Conservation (phyloP, 2,113 vertebrate species). For the Ptilonorhynchus violaceus region DNA sequence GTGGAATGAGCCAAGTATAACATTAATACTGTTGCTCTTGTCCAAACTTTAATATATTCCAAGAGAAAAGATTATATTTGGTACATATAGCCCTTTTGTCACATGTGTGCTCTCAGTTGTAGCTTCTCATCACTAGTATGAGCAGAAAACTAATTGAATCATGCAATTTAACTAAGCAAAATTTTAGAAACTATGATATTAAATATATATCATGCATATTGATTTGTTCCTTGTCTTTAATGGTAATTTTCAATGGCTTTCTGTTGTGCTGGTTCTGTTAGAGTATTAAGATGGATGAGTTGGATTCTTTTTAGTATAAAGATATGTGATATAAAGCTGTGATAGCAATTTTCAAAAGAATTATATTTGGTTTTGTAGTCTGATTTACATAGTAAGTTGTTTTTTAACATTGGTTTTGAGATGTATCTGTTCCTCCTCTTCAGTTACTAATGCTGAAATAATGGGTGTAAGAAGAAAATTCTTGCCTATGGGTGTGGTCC, state of each 20-base stretch:
- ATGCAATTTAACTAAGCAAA: not conserved
- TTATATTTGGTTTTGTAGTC: not conserved
- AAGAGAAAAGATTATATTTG: not conserved
- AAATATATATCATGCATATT: not conserved
- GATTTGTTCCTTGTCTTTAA: not conserved
- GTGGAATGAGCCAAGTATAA: not conserved
- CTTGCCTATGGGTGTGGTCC: not conserved
- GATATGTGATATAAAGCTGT: not conserved
- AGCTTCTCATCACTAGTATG: accelerated
- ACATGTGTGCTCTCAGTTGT: not conserved
- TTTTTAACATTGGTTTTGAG: not conserved
- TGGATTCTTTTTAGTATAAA: not conserved
- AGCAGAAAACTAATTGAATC: not conserved
- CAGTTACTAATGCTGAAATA: not conserved
- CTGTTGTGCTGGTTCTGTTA: not conserved
- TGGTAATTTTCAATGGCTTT: not conserved
- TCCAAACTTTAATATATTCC: not conserved
- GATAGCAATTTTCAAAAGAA: not conserved
- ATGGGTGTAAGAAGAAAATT: not conserved
- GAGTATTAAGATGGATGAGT: not conserved
- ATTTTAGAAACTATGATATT: not conserved
- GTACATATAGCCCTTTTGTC: not conserved
- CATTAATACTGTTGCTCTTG: not conserved
- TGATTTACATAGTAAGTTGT: not conserved
- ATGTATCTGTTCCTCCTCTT: not conserved